Base-by-base conservation (phyloP, 2,113 vertebrate genomes). In the Pteronura brasiliensis region DNA sequence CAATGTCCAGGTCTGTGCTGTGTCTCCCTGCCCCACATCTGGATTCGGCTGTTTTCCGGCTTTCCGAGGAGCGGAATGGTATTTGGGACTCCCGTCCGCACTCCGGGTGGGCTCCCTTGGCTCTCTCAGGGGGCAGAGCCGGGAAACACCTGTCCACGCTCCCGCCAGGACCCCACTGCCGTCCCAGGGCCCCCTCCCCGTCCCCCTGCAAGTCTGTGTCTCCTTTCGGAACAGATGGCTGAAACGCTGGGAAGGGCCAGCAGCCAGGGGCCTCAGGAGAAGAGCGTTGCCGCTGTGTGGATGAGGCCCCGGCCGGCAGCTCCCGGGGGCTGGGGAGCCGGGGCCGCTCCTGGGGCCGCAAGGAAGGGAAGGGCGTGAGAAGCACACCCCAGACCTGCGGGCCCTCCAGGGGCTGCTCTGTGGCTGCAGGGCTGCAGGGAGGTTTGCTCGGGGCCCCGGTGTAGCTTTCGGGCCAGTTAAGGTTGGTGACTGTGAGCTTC, bases 261-360 rank as follows among this genome's bases (percentile, higher is more conserved):
- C 42, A 76, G 72, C 42, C 39, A 29, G 36, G 65, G 29, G 44
- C 39, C 47, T 20, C 18, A 4, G 55, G 42, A 55, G 0, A 11
- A 39, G 17, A 5, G 47, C n/a, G 42, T 15, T n/a, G 18, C 14
- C 2, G 29, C 6, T 14, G 9, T 20, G 25, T 0, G 2, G 3
- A 9, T 0, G 9, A 23, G 31, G 59, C 25, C 3, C 3, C 36
- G 34, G 34, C 18, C 7, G 1, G 34, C 67, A 14, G 10, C 49
- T 42, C 82, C 57, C 7, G 3, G 25, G 67, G 49, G 6, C 65
- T 6, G 23, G 42, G 42, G 42, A 42, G 42, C 42, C 7, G 42
- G 42, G 42, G 42, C 42, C 42, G 42, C 42, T 42, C 42, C 42
- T 0, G 21, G 47, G 83, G 42, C 39, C 72, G 0, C 6, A 15